Evolutionary conservation across 2,888 invertebrate genomes (phyloP), one percentile per base, ranked within the genome.

Genomic region (Eupeodes luniger): DNA sequence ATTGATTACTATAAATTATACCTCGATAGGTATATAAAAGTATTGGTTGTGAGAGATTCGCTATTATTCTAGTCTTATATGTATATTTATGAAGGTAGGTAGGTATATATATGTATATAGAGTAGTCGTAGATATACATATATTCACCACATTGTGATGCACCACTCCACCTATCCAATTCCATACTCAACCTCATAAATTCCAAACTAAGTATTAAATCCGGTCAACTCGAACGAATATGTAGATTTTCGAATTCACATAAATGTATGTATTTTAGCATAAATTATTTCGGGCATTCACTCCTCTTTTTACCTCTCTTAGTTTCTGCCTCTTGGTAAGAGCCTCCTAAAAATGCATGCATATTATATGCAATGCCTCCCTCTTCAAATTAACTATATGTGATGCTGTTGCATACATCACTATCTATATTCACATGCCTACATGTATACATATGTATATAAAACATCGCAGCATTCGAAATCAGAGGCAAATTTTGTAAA

Each of bases 251-350:
- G 19, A 72, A 72, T 72, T 47, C 66, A 34, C 47, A 59, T 72
- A 47, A 59, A 59, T 72, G 59, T 70, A 62, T 67, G 76, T 81
- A 81, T 85, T 69, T 85, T 78, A 78, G 77, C 77, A 85, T 88
- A 85, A 88, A 88, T 88, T 85, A 85, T 78, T 85, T 88, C 85
- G 77, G 85, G 74, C 67, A 85, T 88, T 85, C 85, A 78, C 84
- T 81, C 77, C 55, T 72, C 67, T 74, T 40, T 40, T 9, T 40
- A 5, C 6, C 40, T 12, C 47, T 0, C 47, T 11, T 12, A 2
- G 40, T 7, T 5, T 40, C 40, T 3, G 5, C 1, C 5, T 40
- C 9, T 9, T 40, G 40, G 9, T 40, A 62, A 66, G 70, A 85
- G 80, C 76, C 77, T 81, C 67, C 76, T 72, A 61, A 57, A 75